Base-by-base conservation (phyloP, 2,888 invertebrate species). In the Synergus laeviventris region DNA sequence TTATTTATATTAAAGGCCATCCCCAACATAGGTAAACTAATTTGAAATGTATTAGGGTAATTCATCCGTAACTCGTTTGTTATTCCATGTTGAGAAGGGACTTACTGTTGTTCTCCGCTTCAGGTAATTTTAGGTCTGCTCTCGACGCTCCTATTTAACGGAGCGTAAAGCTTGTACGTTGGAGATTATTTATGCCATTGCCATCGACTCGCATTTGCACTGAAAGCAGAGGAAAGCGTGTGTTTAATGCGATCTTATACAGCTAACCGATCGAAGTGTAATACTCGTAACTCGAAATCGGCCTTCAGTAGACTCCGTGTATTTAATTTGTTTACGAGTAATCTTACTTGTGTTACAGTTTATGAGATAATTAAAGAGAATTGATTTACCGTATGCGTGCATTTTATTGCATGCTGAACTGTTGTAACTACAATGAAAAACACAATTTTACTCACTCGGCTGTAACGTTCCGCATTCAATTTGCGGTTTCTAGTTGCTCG, bases 111-210 rank as follows among this genome's bases (percentile, higher is more conserved):
- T 70, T 70, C 31, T n/a, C 16, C n/a, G 42, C 70, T 70, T 24
- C 70, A 45, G 70, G 31, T 70, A 49, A 70, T 70, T 70, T 70
- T 70, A 70, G 49, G 70, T 70, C 42, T 70, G 70, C 45, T 31
- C 70, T 70, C 70, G 24, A 70, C 45, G 70, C 70, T 49, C 14
- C 31, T 70, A 36, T 70, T 70, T 70, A 70, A 70, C 70, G 49
- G 42, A 70, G 70, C 70, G 49, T 70, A 49, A 70, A 70, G 49
- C 70, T 70, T 70, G 70, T 70, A 49, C 70, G 31, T 49, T 70
- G 49, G 36, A 70, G 49, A 70, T 70, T 70, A 70, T 70, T 70
- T 70, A 70, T 70, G 70, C 49, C 70, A 70, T 70, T 49, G 49
- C 70, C 36, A 70, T 70, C 70, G 31, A 14, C 56, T 56, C 56